These are phyloP conservation scores for Chionis minor DNA, from an alignment of 2,113 vertebrate species.

Conservation along the genomic window DNA sequence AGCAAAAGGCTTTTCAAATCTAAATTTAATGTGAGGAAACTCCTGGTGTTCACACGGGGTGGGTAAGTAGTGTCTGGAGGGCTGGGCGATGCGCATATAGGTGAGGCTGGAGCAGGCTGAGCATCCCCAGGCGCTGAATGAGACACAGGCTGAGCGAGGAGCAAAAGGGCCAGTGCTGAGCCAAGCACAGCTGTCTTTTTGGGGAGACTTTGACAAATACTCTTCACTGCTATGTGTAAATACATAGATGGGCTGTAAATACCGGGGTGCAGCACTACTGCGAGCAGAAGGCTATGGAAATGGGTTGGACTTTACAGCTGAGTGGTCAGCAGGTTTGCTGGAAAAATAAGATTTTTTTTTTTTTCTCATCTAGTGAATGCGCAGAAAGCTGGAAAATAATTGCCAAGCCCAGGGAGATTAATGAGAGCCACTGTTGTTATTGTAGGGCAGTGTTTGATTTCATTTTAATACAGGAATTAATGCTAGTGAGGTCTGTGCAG, in stretches of 20 bases:
- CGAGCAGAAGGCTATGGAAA: background rate
- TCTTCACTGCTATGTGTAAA: background rate
- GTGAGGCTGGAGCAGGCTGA: background rate
- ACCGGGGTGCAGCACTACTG: background rate
- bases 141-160: background rate
- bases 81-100: background rate
- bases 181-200: background rate
- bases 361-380: background rate
- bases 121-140: background rate
- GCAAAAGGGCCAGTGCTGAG: background rate
- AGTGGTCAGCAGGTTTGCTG: background rate
- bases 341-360: background rate
- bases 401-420: background rate
- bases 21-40: background rate
- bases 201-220: background rate
- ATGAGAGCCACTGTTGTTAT: background rate
- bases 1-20: background rate
- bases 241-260: background rate
- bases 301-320: background rate
- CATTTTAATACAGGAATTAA: background rate
- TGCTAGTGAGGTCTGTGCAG: background rate
- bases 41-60: background rate
- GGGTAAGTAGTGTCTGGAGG: background rate
- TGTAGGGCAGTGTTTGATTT: background rate
- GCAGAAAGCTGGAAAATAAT: background rate